Evolutionary conservation across 1,140 invertebrate species (phyloP).

Genomic region (Ceratina japonica): DNA sequence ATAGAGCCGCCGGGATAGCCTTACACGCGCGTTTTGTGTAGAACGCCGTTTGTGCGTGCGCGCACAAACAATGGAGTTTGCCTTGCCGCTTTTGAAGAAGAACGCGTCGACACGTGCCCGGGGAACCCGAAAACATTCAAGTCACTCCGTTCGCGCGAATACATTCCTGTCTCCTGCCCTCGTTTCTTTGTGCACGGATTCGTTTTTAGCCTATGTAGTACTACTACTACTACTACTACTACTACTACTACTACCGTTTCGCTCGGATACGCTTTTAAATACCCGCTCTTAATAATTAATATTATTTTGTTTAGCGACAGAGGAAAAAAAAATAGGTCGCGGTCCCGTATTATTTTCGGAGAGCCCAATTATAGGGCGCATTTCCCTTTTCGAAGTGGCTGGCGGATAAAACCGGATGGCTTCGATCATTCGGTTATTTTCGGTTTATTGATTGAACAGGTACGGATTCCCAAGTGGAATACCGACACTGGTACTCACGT

Average conservation of each 20-base stretch:
- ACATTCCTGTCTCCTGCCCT: neutral
- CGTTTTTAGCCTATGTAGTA: neutral
- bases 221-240: no score
- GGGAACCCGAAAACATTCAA: constrained; percentile 42
- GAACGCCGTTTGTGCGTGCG: constrained; percentile 54
- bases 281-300: no score
- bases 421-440: constrained; percentile 49
- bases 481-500: constrained; percentile 42
- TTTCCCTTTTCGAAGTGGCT: no score
- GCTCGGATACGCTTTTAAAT: no score
- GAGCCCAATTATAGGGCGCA: no score
- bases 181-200: neutral
- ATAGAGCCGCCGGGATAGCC: constrained; percentile 64
- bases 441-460: constrained; percentile 57
- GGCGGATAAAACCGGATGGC: constrained; percentile 1
- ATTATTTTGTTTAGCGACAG: no score
- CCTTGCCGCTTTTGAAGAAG: constrained; percentile 54
- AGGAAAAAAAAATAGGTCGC: no score
- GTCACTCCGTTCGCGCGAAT: neutral
- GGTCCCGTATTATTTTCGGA: no score
- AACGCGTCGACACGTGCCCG: constrained; percentile 55
- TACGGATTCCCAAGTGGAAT: constrained; percentile 48
- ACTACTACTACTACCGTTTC: no score
- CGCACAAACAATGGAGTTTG: constrained; percentile 62
- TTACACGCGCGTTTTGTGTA: constrained; percentile 61